Conservation (phyloP, 2,113 vertebrate species). For the Abramis brama region DNA sequence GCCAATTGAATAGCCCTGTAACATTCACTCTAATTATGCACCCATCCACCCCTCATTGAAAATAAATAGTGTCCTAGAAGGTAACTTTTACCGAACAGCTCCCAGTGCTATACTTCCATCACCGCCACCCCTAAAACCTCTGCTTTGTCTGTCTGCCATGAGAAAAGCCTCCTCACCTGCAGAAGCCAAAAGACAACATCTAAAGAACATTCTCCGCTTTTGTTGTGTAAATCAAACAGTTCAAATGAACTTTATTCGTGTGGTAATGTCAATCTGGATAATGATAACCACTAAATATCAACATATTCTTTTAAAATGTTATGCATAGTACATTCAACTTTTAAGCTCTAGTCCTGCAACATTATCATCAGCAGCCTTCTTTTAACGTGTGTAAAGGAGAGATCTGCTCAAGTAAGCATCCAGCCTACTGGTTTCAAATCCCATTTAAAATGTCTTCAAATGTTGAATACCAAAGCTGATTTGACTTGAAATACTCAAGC, state of each 20-base stretch:
- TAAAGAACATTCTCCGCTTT: not conserved
- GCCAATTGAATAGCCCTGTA: too few relatives aligned
- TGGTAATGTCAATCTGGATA: not conserved
- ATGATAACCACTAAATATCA: not conserved
- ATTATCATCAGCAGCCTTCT: not conserved
- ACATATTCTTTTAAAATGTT: not conserved
- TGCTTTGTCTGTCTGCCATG: not conserved
- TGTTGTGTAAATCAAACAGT: too few relatives aligned
- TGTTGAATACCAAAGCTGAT: not conserved
- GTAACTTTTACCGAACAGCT: not conserved
- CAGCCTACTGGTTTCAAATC: constrained; percentile 1
- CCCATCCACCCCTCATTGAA: not conserved
- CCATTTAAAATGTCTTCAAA: not conserved
- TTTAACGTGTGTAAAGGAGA: not conserved
- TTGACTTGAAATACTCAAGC: not conserved
- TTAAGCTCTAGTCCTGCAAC: not conserved
- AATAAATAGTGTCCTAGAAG: not conserved
- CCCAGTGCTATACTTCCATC: not conserved
- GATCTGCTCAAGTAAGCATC: not conserved
- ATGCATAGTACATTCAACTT: not conserved
- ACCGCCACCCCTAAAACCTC: not conserved
- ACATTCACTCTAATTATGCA: not conserved
- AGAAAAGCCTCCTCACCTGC: not conserved
- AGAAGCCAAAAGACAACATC: not conserved
- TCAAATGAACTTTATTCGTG: not conserved